Evolutionary conservation across 2,113 vertebrate species (phyloP).

Genomic region (Paradoxurus hermaphroditus): DNA sequence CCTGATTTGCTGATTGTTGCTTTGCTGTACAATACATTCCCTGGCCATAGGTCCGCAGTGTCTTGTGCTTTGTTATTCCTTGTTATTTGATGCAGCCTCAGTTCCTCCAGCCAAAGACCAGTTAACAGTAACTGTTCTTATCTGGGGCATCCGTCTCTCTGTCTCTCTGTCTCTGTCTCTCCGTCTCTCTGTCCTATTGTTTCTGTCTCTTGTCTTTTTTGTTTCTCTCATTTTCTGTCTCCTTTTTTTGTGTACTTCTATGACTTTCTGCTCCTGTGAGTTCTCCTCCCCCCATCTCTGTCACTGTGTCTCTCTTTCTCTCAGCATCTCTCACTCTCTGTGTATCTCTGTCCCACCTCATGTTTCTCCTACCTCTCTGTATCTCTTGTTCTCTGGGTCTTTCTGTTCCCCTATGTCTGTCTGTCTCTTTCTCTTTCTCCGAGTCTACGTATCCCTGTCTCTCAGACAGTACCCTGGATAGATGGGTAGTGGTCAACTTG

Average conservation of each 20-base stretch:
- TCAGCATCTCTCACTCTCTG: background rate
- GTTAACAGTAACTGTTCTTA: background rate
- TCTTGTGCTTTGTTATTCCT: background rate
- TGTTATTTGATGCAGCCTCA: background rate
- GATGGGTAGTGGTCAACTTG: background rate
- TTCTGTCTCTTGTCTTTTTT: background rate
- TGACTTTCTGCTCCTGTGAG: background rate
- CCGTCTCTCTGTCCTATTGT: background rate
- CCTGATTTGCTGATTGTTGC: background rate
- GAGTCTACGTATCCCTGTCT: background rate
- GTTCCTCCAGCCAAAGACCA: constrained; percentile 21
- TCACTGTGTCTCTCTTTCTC: background rate
- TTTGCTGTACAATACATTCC: background rate
- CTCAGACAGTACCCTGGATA: background rate
- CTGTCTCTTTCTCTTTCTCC: background rate
- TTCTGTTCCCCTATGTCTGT: background rate
- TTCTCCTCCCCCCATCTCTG: background rate
- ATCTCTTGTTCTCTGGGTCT: background rate
- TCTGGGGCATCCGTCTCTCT: background rate
- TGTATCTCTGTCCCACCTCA: background rate
- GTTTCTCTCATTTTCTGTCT: background rate
- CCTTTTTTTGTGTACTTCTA: background rate
- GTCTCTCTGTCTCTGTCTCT: too few relatives aligned
- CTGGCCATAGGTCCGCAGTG: background rate
- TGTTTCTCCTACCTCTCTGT: background rate